A percentile compares a stretch with the other conserved stretches of the same genome.
Evolutionary conservation across 2,113 vertebrate species (phyloP).

Genomic region (Carassius carassius): DNA sequence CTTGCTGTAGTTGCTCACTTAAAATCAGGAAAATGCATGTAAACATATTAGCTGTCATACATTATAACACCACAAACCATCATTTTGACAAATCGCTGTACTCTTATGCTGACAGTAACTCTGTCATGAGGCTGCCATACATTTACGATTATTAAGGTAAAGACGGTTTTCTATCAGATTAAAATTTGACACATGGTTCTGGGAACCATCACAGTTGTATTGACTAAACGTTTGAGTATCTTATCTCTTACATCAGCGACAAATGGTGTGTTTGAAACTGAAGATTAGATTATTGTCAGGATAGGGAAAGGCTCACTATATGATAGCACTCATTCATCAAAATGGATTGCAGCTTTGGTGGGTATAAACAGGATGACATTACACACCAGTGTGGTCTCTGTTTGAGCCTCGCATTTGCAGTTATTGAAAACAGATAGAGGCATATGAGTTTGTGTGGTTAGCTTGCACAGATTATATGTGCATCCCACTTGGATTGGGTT

Average conservation of each 20-base stretch:
- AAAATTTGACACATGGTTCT: not conserved
- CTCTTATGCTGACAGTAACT: not conserved
- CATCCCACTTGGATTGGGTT: not conserved
- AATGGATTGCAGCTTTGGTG: conserved; percentile 15
- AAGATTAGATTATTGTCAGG: conserved; percentile 39
- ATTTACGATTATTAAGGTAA: not conserved
- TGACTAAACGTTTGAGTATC: not conserved
- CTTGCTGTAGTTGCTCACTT: too few species aligned
- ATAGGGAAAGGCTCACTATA: conserved; percentile 15
- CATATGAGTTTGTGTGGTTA: conserved; percentile 1
- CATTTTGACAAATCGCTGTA: not conserved
- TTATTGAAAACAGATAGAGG: conserved; percentile 32
- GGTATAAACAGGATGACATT: conserved; percentile 42
- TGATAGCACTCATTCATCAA: conserved; percentile 27
- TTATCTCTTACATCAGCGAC: conserved; percentile 1
- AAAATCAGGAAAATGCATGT: too few species aligned
- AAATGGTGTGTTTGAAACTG: conserved; percentile 31
- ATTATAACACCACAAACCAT: not conserved
- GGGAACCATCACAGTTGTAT: not conserved
- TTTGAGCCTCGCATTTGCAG: conserved; percentile 22
- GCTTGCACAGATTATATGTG: conserved; percentile 1
- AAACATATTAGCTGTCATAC: not conserved
- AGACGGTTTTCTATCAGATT: not conserved
- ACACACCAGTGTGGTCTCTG: conserved; percentile 38
- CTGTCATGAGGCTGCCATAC: not conserved